Conservation (phyloP, 2,797 vertebrate genomes). For the Notoglanidium macrostoma region DNA sequence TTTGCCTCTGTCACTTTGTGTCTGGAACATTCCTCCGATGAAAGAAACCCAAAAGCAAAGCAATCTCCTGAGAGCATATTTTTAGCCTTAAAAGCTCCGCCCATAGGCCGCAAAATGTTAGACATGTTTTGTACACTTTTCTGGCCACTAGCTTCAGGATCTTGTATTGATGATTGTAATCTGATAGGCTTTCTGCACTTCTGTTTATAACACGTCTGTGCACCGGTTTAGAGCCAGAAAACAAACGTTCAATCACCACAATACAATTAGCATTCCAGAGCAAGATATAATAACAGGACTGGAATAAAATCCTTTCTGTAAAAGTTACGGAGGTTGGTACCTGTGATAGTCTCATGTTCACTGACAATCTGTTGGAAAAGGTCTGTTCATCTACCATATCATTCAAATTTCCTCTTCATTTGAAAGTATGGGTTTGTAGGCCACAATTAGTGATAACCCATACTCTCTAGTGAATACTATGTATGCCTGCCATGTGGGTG, state of each 20-base stretch:
- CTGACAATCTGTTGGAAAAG: background rate
- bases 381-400: background rate
- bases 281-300: background rate
- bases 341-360: background rate
- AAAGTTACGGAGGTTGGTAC: background rate
- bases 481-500: background rate
- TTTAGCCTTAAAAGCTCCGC: background rate
- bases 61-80: background rate
- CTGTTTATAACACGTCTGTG: background rate
- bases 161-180: background rate
- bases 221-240: background rate
- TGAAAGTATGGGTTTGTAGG: background rate
- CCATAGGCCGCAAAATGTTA: background rate
- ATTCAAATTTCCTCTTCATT: background rate
- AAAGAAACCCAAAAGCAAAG: background rate
- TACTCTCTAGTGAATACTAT: background rate
- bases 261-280: background rate
- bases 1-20: background rate
- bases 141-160: constrained; percentile 1
- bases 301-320: background rate
- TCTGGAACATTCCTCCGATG: background rate
- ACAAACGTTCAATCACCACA: background rate
- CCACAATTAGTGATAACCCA: background rate
- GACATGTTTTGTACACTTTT: background rate
- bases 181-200: background rate